phyloP scores from a whole-genome alignment of 2,797 vertebrate genomes.

The Ceryle rudis region DNA sequence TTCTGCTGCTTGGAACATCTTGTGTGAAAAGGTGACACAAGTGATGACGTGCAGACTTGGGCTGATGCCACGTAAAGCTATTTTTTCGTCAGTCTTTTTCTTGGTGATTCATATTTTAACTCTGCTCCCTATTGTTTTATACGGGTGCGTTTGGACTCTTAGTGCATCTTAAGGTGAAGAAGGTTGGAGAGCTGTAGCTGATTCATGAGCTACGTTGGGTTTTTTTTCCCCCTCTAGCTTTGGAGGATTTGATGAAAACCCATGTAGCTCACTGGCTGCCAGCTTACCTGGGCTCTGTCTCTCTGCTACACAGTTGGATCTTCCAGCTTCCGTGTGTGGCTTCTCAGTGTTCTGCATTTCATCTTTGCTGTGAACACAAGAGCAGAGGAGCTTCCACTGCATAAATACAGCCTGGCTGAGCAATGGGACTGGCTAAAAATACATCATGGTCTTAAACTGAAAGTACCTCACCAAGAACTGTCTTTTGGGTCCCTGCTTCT shows the following conservation, averaged over 20 bases:
- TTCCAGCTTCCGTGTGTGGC: rapidly evolving
- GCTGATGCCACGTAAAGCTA: neutral
- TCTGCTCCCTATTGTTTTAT: neutral
- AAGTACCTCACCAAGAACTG: neutral
- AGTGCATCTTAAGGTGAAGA: conserved; percentile 7
- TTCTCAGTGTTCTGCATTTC: neutral
- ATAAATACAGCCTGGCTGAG: neutral
- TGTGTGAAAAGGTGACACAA: neutral
- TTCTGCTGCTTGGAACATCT: neutral
- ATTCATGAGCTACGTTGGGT: neutral
- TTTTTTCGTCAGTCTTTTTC: neutral
- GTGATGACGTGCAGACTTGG: neutral
- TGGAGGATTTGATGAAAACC: neutral
- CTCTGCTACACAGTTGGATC: neutral
- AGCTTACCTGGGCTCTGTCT: neutral
- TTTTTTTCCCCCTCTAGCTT: neutral
- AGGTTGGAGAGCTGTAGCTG: neutral
- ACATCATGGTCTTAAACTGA: neutral
- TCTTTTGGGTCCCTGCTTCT: neutral
- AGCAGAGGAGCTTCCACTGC: neutral
- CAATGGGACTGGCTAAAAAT: neutral
- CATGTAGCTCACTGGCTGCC: neutral
- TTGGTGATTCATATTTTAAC: neutral
- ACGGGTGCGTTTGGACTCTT: neutral
- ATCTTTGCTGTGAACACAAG: neutral